Evolutionary conservation across 2,888 invertebrate species (phyloP), one percentile per base, ranked within the genome.

Genomic region (Andrena minutula): DNA sequence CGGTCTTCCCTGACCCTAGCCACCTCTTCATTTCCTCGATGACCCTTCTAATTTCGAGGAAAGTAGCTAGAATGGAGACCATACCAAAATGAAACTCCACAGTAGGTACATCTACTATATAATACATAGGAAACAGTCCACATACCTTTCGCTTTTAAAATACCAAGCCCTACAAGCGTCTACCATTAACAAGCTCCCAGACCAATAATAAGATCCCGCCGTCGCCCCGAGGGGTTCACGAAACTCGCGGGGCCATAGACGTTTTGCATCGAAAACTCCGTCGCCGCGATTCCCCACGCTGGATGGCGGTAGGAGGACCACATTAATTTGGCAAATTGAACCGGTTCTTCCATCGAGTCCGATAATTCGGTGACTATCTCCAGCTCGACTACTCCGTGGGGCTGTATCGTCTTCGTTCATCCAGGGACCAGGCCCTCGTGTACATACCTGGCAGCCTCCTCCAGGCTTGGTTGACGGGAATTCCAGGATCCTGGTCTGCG

Each of bases 301-400:
- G 83, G 35, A 30, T 69, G 49, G 60, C 49, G 41, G 35, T 53
- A 64, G 84, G 65, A 72, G 83, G 76, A 41, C 60, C 63, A 92
- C 86, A 93, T 93, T 93, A 93, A 93, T 93, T 92, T 92, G 90
- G 89, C 90, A 92, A 93, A 93, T 93, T 93, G 93, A 92, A 91
- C 90, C 79, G 89, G 92, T 92, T 92, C 93, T 93, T 93, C 92
- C 92, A 92, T 92, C 91, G 91, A 90, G 93, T 92, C 92, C 93
- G 92, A 93, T 93, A 92, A 93, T 92, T 92, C 90, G 90, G 85
- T 89, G 89, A 87, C 88, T 88, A 79, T 83, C 79, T 82, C 84
- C 70, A 65, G 51, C 65, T 71, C 65, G 8, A 51, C 5, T 60
- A 49, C 35, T 32, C 68, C 69, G 71, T 41, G 75, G 68, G 71